Evolutionary conservation across 2,113 vertebrate genomes (phyloP), one percentile per base, ranked within the genome.

Genomic region (Melanotaenia duboulayi): DNA sequence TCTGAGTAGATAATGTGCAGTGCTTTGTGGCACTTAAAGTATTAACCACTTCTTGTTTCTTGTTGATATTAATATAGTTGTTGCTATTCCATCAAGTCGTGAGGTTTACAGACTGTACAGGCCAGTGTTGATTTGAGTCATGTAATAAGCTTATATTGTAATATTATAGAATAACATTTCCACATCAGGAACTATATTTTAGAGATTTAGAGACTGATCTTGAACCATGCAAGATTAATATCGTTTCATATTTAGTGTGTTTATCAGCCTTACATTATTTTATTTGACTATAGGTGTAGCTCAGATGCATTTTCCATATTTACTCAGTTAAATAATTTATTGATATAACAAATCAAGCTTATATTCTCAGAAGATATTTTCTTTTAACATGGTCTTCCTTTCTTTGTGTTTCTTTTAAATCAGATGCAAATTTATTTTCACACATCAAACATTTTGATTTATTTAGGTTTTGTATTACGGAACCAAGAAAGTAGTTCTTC

Each of bases 281-380:
- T 82, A 28, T 51, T 11, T 54, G 4, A 35, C 49, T 32, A 28
- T 6, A 76, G 52, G 37, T 17, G 49, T 50, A 74, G 44, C 51
- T 64, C 44, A 65, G 50, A 81, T 62, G 70, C 42, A 74, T 32
- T 49, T 46, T 48, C 23, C 19, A 59, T 58, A 71, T 84, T 54
- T 68, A 59, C 67, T 68, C 48, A 68, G 39, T 80, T 71, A 76
- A 81, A 74, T 84, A 83, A 75, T 22, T 75, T 82, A 76, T 80
- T 67, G 25, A 64, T 70, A 59, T 58, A 76, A 77, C 35, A 59
- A 42, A 54, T 60, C 12, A 71, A 63, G 35, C 35, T 55, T 65
- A 32, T 46, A 55, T 51, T 14, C 24, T 48, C 4, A 48, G 17
- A n/a, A 48, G 19, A n/a, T 19, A 19, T 6, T 1, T 48, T 48